These are phyloP conservation scores for Podiceps cristatus DNA, from an alignment of 2,113 vertebrate species.

Conservation along the genomic window DNA sequence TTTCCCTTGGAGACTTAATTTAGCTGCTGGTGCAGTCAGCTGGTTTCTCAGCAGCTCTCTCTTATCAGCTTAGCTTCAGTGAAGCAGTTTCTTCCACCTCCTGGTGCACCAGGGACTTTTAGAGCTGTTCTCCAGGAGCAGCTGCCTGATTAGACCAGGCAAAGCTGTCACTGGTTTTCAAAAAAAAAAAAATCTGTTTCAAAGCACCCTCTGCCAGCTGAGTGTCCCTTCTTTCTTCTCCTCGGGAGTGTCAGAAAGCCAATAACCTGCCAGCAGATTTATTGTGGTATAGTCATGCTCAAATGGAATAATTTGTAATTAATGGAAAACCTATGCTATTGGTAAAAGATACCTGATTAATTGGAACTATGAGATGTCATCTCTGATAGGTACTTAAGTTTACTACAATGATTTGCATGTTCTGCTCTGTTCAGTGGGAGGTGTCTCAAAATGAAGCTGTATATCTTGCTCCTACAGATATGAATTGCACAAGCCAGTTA, in stretches of 20 bases:
- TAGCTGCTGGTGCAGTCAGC: not conserved
- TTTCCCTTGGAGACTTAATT: not conserved
- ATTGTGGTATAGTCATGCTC: not conserved
- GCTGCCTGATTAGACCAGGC: not conserved
- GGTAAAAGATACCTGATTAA: not conserved
- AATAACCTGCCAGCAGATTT: not conserved
- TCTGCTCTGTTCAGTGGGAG: constrained; percentile 27
- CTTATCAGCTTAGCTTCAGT: not conserved
- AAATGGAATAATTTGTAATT: not conserved
- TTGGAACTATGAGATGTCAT: not conserved
- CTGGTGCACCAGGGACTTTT: not conserved
- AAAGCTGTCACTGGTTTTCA: not conserved
- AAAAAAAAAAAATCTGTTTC: not conserved
- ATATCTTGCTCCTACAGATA: not conserved
- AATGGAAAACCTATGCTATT: not conserved
- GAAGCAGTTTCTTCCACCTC: not conserved
- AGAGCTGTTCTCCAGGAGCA: not conserved
- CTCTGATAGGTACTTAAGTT: not conserved
- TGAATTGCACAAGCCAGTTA: not conserved
- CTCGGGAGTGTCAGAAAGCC: not conserved
- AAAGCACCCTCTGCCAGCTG: not conserved
- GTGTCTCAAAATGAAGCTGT: not conserved
- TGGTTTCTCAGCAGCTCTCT: not conserved
- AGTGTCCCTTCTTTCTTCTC: not conserved
- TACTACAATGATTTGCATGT: not conserved